A percentile compares a stretch with the other conserved stretches of the same genome.
phyloP scores from a whole-genome alignment of 2,888 invertebrate genomes.

The Homarus gammarus region DNA sequence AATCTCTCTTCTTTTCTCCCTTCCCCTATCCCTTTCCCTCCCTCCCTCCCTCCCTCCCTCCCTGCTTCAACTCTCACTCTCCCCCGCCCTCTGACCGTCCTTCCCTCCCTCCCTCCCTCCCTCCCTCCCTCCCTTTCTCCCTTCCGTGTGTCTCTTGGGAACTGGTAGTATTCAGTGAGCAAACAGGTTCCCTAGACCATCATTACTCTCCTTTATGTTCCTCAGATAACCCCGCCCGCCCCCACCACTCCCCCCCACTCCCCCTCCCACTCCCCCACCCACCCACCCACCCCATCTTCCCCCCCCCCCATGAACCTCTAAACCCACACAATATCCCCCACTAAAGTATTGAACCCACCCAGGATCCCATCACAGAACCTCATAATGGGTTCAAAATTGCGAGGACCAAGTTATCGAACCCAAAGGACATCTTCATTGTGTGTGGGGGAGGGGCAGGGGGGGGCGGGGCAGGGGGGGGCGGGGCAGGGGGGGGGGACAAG shows the following conservation, averaged over 20 bases:
- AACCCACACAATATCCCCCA: background rate
- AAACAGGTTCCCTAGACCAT: slow-evolving; percentile 54
- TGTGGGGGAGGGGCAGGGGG: background rate
- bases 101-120: background rate
- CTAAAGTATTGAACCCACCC: background rate
- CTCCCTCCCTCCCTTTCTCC: background rate
- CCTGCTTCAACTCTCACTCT: background rate
- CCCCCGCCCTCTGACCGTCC: background rate
- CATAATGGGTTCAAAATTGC: slow-evolving; percentile 36
- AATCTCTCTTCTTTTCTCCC: background rate
- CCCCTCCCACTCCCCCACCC: background rate
- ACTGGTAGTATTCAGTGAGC: slow-evolving; percentile 42
- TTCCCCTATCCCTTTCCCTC: background rate
- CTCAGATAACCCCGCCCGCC: slow-evolving; percentile 37
- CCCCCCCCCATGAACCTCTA: background rate
- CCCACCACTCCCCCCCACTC: too few relatives aligned
- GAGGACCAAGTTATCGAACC: background rate
- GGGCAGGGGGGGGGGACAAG: too few relatives aligned
- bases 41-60: background rate
- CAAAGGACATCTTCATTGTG: background rate
- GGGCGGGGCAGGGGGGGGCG: background rate
- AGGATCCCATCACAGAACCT: slow-evolving; percentile 10
- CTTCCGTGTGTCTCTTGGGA: slow-evolving; percentile 19
- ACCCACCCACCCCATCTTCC: background rate
- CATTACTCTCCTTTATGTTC: slow-evolving; percentile 55